Base-by-base conservation (phyloP, 2,888 invertebrate genomes). In the Phortica okadai region DNA sequence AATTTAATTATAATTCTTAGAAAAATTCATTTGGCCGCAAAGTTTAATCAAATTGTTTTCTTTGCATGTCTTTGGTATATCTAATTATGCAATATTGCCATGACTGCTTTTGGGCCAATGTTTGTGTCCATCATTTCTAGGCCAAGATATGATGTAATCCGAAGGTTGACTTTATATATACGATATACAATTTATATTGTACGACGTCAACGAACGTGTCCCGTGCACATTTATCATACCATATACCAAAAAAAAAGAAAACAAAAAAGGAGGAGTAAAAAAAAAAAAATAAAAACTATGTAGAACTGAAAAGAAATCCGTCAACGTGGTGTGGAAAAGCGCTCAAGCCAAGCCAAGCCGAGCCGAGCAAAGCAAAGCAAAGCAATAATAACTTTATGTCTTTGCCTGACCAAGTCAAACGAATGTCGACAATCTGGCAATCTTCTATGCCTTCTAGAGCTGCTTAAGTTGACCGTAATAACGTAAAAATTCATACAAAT, bases 341-440 rank as follows among this genome's bases (percentile, higher is more conserved):
- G 33, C 33, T 33, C 33, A 33, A 33, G 33, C 33, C 33, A 33
- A 33, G 33, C 33, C 41, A 8, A 25, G 64, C 66, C 62, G 70
- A 84, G 78, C 75, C 76, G 6, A 76, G 70, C 80, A 62, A 62
- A 21, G 16, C 16, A 21, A 56, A 72, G 70, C 8, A 79, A 84
- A 76, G 85, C 85, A 86, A 85, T 85, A 85, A 85, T 87, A 85
- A 85, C 85, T 85, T 85, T 85, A 85, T 85, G 85, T 85, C 88
- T 86, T 86, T 86, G 78, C 64, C 75, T 72, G 54, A 72, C 70
- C 77, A 78, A 69, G 76, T 67, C 79, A 78, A 54, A 76, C 72
- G 58, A 64, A 75, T 73, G 76, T 73, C 42, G 64, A 41, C 25
- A 62, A 62, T 50, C 50, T 50, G 50, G 14, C 50, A 14, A 11